A percentile compares a stretch with the other conserved stretches of the same genome.
Conservation (phyloP, 2,888 invertebrate species). For the Aleiodes testaceus region DNA sequence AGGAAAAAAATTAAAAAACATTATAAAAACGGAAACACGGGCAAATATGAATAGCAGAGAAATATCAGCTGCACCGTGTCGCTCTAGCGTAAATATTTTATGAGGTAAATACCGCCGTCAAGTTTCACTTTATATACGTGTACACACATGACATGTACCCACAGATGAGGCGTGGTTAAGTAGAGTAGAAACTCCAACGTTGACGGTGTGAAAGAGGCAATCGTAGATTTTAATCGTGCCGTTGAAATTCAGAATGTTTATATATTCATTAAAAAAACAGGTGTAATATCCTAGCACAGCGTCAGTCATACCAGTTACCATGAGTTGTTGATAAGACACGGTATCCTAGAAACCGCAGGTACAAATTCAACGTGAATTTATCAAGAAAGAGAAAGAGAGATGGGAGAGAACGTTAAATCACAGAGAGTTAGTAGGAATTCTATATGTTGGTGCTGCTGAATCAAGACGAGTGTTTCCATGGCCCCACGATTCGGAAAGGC, state of each 20-base stretch:
- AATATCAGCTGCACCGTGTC: conserved; percentile 35
- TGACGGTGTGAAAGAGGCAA: conserved; percentile 27
- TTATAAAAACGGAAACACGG: conserved; percentile 54
- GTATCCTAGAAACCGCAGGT: conserved; percentile 52
- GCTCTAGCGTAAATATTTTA: conserved; percentile 40
- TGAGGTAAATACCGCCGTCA: conserved; percentile 33
- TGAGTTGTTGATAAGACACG: conserved; percentile 9
- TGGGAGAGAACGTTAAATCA: not conserved
- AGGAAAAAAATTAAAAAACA: conserved; percentile 48
- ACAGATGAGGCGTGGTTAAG: conserved; percentile 16
- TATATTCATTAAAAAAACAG: conserved; percentile 7
- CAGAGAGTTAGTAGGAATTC: conserved; percentile 43
- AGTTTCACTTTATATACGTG: conserved; percentile 3
- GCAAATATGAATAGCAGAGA: conserved; percentile 45
- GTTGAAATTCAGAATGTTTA: conserved; percentile 25
- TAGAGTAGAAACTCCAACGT: conserved; percentile 11
- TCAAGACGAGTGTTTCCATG: conserved; percentile 36
- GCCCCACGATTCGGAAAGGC: conserved; percentile 53
- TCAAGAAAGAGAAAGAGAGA: conserved; percentile 37
- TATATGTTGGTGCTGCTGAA: conserved; percentile 24
- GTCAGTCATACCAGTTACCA: conserved; percentile 25
- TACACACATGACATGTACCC: conserved; percentile 4
- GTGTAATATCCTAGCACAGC: not conserved
- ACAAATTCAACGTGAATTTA: conserved; percentile 59
- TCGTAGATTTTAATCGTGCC: conserved; percentile 34